phyloP scores from a whole-genome alignment of 1,140 invertebrate species.

The Papilio dardanus region DNA sequence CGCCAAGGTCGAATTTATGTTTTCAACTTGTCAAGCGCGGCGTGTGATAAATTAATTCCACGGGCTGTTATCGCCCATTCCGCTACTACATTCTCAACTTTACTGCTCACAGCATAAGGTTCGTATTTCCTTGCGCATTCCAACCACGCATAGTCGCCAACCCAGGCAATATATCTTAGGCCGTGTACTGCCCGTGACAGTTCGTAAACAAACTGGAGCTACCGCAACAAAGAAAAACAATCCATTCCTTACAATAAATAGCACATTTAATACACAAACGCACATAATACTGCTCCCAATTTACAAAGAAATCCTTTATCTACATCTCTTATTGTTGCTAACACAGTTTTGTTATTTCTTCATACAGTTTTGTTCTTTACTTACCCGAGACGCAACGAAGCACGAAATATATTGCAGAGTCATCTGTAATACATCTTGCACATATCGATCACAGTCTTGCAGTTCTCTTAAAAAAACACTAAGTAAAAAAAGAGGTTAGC shows the following conservation, averaged over 20 bases:
- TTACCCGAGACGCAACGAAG: conserved; percentile 72
- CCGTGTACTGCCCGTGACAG: conserved; percentile 81
- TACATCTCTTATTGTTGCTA: not conserved
- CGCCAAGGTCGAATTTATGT: conserved; percentile 82
- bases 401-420: conserved; percentile 65
- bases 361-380: conserved; percentile 34
- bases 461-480: conserved; percentile 79
- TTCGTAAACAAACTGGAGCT: conserved; percentile 82
- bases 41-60: conserved; percentile 83
- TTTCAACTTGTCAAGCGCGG: conserved; percentile 83
- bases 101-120: conserved; percentile 48
- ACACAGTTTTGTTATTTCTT: not conserved
- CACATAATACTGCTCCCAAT: not conserved
- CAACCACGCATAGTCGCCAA: conserved; percentile 80
- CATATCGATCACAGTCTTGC: conserved; percentile 81
- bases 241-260: conserved; percentile 52
- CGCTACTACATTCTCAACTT: conserved; percentile 46
- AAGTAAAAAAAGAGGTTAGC: conserved; percentile 78
- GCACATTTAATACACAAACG: conserved; percentile 19
- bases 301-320: conserved; percentile 6
- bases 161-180: conserved; percentile 82
- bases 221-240: conserved; percentile 74
- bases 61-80: conserved; percentile 70
- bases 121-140: conserved; percentile 47
- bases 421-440: conserved; percentile 81